Conservation (phyloP, 2,113 vertebrate genomes). For the Cebus imitator region DNA sequence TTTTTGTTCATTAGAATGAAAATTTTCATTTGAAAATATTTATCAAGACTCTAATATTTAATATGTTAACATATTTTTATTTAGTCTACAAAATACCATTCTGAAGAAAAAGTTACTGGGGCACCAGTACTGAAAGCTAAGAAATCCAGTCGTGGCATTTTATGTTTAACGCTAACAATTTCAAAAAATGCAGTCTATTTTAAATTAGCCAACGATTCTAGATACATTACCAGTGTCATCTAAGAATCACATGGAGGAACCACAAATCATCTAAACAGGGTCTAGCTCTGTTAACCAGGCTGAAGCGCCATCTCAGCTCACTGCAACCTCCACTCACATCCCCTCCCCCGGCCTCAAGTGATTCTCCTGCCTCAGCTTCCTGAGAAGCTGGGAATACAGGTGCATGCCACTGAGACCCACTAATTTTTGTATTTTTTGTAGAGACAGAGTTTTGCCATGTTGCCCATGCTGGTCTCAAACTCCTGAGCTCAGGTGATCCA, state of each 20-base stretch:
- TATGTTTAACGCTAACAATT: not conserved
- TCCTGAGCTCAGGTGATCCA: too few relatives aligned
- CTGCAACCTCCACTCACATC: too few relatives aligned
- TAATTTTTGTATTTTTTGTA: too few relatives aligned
- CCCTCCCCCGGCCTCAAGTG: too few relatives aligned
- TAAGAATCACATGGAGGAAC: not conserved
- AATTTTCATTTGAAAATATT: conserved; percentile 41
- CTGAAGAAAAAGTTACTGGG: conserved; percentile 13
- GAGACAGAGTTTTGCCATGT: too few relatives aligned
- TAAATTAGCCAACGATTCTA: conserved; percentile 5
- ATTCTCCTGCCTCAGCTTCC: too few relatives aligned
- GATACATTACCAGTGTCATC: not conserved
- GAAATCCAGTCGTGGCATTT: not conserved
- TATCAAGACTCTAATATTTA: not conserved
- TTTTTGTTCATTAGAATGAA: conserved; percentile 28
- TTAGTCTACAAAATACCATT: conserved; percentile 28
- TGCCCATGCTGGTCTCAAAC: too few relatives aligned
- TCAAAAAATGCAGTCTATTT: not conserved
- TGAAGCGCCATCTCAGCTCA: too few relatives aligned
- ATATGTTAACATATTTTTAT: not conserved
- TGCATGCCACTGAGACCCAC: too few relatives aligned
- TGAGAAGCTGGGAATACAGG: too few relatives aligned
- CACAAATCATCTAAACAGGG: not conserved
- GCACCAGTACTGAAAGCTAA: not conserved
- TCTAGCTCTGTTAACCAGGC: too few relatives aligned